Evolutionary conservation across 2,113 vertebrate species (phyloP).

Genomic region (Equus przewalskii): DNA sequence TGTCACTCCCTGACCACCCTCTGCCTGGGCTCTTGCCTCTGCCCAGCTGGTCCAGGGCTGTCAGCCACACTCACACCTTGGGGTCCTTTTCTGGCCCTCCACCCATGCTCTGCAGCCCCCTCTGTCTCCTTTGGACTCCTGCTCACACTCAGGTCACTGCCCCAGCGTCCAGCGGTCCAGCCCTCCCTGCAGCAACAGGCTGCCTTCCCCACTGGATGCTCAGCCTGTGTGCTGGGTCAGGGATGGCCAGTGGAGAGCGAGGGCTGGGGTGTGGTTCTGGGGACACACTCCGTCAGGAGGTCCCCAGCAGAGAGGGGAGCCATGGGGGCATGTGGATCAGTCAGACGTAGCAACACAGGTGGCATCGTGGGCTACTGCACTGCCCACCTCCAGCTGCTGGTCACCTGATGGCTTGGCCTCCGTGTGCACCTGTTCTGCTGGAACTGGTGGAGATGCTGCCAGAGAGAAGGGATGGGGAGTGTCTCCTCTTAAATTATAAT

Average conservation of each 20-base stretch:
- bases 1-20: neutral
- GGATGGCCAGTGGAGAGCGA: neutral
- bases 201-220: fast-evolving
- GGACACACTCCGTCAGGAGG: constrained; percentile 27
- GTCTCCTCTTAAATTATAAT: neutral
- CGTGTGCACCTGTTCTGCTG: neutral
- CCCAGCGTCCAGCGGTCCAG: neutral
- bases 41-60: neutral
- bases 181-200: neutral
- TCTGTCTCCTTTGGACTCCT: neutral
- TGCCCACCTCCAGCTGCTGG: constrained; percentile 23
- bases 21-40: neutral
- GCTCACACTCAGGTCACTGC: neutral
- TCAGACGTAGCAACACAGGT: neutral
- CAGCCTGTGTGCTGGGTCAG: neutral
- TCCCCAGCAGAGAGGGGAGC: neutral
- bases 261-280: neutral
- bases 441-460: neutral
- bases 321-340: fast-evolving
- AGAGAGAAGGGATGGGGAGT: neutral
- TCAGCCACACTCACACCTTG: neutral
- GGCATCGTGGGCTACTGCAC: fast-evolving
- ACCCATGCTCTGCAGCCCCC: neutral
- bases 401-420: neutral
- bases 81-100: neutral